A percentile compares a stretch with the other conserved stretches of the same genome.
phyloP scores from a whole-genome alignment of 2,113 vertebrate species.

The Laticauda laticaudata region DNA sequence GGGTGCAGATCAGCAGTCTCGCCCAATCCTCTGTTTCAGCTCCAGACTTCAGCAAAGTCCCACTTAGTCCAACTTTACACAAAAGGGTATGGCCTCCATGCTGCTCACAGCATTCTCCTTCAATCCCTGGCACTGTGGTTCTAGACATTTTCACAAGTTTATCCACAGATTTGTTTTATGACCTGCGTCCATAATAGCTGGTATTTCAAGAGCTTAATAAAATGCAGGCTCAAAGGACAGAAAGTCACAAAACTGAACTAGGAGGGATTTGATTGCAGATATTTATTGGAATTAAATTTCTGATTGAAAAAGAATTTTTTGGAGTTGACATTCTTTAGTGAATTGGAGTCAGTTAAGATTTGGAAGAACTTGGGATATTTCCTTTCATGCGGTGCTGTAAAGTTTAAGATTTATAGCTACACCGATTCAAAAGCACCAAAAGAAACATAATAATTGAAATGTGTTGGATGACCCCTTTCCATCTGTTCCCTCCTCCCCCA shows the following conservation, averaged over 20 bases:
- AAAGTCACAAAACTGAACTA: background rate
- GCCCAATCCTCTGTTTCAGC: background rate
- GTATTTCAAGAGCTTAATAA: background rate
- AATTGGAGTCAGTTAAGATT: background rate
- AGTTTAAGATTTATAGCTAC: background rate
- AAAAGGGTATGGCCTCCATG: too few species aligned
- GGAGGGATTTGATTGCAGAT: background rate
- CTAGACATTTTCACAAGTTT: background rate
- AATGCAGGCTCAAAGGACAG: background rate
- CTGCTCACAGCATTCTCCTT: too few species aligned
- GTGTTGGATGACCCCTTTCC: background rate
- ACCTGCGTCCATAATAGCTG: background rate
- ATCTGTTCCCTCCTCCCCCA: background rate
- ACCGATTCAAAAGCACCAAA: background rate
- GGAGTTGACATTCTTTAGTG: background rate
- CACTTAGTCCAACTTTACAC: too few species aligned
- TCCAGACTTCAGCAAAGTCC: background rate
- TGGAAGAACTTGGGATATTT: background rate
- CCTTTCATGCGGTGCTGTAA: background rate
- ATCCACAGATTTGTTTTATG: background rate
- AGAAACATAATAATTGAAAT: background rate
- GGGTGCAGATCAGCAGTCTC: background rate
- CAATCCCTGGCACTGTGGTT: background rate
- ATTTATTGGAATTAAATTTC: background rate
- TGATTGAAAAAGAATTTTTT: background rate